A percentile compares a stretch with the other conserved stretches of the same genome.
phyloP scores from a whole-genome alignment of 2,888 invertebrate species.

The Melanostoma mellinum region DNA sequence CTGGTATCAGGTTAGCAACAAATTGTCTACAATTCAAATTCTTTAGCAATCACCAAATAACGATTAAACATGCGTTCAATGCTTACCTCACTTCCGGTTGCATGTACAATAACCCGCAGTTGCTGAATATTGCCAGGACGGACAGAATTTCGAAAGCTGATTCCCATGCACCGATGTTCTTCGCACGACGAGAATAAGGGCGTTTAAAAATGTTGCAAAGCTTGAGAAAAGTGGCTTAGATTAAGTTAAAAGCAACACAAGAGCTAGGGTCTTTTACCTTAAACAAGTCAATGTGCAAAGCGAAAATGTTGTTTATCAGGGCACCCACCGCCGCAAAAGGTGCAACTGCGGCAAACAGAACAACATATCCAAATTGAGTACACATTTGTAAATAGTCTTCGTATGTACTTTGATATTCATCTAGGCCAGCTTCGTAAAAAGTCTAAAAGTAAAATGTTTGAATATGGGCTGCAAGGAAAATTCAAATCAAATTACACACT shows the following conservation, averaged over 20 bases:
- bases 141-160: constrained; percentile 83
- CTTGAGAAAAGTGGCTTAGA: constrained; percentile 64
- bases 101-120: constrained; percentile 88
- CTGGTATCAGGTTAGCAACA: constrained; percentile 78
- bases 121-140: constrained; percentile 88
- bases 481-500: constrained; percentile 16
- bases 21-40: constrained; percentile 76
- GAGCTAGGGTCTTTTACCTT: constrained; percentile 81
- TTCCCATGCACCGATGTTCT: constrained; percentile 91
- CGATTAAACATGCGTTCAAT: background rate
- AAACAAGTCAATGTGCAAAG: constrained; percentile 89
- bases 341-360: constrained; percentile 89
- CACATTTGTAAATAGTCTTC: constrained; percentile 91
- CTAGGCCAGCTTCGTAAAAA: constrained; percentile 85
- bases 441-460: constrained; percentile 67
- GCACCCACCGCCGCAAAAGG: constrained; percentile 90
- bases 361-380: constrained; percentile 91
- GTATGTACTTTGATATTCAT: constrained; percentile 88
- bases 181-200: constrained; percentile 86
- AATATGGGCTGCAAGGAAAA: background rate
- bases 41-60: background rate
- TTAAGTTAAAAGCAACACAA: too few species aligned
- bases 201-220: constrained; percentile 87
- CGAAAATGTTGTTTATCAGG: constrained; percentile 88
- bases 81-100: constrained; percentile 85